phyloP scores from a whole-genome alignment of 2,797 vertebrate genomes.

The Leuciscus waleckii region DNA sequence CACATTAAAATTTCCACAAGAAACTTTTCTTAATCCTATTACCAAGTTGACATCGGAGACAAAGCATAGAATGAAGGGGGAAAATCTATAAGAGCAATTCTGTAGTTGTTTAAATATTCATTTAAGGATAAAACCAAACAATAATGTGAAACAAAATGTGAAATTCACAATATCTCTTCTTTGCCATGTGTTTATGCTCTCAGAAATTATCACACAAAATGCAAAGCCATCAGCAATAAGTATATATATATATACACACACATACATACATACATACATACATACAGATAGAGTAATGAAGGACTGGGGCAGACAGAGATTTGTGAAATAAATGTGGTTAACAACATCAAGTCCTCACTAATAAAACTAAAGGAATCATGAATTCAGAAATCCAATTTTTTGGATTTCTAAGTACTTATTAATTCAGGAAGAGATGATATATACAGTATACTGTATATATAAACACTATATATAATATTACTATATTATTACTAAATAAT shows the following conservation, averaged over 20 bases:
- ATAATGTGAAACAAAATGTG: neutral
- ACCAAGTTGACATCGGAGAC: neutral
- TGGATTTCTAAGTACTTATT: too few relatives aligned
- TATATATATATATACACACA: neutral
- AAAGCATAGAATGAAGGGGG: neutral
- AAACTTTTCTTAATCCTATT: conserved; percentile 18
- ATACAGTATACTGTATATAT: too few relatives aligned
- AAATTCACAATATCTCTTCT: neutral
- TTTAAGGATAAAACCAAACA: conserved; percentile 3
- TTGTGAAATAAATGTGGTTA: neutral
- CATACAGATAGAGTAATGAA: neutral
- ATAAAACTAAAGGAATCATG: too few relatives aligned
- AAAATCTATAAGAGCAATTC: neutral
- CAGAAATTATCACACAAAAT: neutral
- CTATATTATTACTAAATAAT: neutral
- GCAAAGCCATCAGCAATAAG: neutral
- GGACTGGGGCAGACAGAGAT: neutral
- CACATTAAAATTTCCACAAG: conserved; percentile 49
- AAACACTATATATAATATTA: neutral
- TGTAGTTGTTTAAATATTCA: neutral
- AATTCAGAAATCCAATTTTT: too few relatives aligned
- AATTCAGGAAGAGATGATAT: neutral
- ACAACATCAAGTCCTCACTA: too few relatives aligned
- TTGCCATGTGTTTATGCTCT: neutral
- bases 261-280: too few relatives aligned